phyloP scores from a whole-genome alignment of 2,113 vertebrate genomes.

The Chascanopsetta lugubris region DNA sequence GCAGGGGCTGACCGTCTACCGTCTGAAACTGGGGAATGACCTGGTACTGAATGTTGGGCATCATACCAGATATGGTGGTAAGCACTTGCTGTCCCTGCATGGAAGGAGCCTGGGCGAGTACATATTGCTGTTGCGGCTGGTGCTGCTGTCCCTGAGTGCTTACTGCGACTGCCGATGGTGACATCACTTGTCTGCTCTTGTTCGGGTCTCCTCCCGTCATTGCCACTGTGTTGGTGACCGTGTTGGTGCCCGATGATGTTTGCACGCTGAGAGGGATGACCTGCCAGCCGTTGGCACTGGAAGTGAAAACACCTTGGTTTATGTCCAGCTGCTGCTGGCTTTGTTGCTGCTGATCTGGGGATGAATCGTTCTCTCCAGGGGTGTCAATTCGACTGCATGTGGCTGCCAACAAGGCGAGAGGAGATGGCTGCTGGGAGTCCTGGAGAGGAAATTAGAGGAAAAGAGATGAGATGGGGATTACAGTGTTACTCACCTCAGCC shows the following conservation, averaged over 20 bases:
- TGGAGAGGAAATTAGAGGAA: constrained; percentile 55
- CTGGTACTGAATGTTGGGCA: constrained; percentile 97
- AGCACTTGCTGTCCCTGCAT: constrained; percentile 92
- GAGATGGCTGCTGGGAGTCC: constrained; percentile 94
- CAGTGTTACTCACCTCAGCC: not conserved
- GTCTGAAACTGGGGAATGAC: constrained; percentile 97
- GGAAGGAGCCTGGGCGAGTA: constrained; percentile 85
- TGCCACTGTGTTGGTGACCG: constrained; percentile 78
- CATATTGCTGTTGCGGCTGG: constrained; percentile 82
- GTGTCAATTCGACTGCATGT: constrained; percentile 97
- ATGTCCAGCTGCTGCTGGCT: constrained; percentile 86
- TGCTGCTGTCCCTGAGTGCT: constrained; percentile 77
- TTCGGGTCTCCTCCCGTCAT: constrained; percentile 72
- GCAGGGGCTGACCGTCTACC: constrained; percentile 92
- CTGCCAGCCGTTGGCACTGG: constrained; percentile 92
- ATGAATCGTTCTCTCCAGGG: constrained; percentile 87
- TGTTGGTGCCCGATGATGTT: constrained; percentile 69
- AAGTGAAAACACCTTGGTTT: constrained; percentile 86
- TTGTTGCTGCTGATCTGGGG: constrained; percentile 80
- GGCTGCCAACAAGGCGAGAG: constrained; percentile 93
- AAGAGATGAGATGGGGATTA: not conserved
- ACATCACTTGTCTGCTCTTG: constrained; percentile 82
- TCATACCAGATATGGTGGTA: constrained; percentile 86
- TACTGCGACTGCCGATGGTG: constrained; percentile 62
- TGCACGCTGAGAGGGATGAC: constrained; percentile 85